phyloP scores from a whole-genome alignment of 2,797 vertebrate genomes.

The Myoxocephalus aenaeus region DNA sequence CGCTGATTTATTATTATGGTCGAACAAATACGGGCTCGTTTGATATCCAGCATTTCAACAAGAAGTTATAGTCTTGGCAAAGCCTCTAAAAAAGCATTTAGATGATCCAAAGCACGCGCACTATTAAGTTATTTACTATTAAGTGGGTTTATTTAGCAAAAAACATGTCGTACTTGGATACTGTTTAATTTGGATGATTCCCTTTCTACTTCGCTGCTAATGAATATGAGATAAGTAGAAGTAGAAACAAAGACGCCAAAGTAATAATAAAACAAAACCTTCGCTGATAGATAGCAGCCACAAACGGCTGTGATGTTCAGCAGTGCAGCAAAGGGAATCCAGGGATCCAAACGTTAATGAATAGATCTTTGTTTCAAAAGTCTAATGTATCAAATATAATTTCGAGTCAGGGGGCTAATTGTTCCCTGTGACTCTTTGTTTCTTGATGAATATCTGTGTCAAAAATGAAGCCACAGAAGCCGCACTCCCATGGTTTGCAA shows the following conservation, averaged over 20 bases:
- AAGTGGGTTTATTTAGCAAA: neutral
- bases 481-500: conserved; percentile 17
- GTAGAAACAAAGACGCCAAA: neutral
- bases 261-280: neutral
- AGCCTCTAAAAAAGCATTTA: conserved; percentile 8
- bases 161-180: neutral
- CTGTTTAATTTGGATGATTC: neutral
- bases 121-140: neutral
- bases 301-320: conserved; percentile 11
- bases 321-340: neutral
- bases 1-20: neutral
- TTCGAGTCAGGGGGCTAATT: conserved; percentile 44
- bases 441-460: conserved; percentile 36
- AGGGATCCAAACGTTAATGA: conserved; percentile 29
- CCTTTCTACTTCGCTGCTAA: neutral
- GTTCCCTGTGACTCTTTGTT: conserved; percentile 30
- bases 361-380: conserved; percentile 10
- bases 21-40: conserved; percentile 2
- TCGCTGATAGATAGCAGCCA: conserved; percentile 3
- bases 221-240: neutral
- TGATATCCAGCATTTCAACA: neutral
- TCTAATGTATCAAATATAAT: conserved; percentile 34
- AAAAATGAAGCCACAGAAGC: conserved; percentile 15
- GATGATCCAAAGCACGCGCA: neutral
- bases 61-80: neutral